Conservation (phyloP, 2,888 invertebrate species). For the Cerceris ruficornis region DNA sequence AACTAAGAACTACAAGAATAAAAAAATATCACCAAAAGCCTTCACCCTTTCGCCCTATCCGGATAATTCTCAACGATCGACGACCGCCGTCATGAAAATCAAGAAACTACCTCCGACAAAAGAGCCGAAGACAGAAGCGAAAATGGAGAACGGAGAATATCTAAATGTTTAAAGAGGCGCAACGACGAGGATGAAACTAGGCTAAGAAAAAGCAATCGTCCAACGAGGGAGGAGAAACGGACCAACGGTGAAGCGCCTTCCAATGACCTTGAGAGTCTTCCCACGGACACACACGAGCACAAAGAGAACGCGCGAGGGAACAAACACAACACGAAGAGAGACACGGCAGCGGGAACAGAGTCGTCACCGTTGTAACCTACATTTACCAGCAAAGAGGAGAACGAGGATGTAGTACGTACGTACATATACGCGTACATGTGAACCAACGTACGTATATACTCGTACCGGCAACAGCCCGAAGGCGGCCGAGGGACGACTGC, state of each 20-base stretch:
- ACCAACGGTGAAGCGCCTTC: slow-evolving; percentile 20
- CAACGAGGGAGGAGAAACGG: background rate
- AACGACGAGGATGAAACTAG: too few species aligned
- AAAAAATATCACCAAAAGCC: too few species aligned
- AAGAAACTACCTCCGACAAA: too few species aligned
- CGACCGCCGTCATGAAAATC: too few species aligned
- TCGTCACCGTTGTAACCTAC: slow-evolving; percentile 74
- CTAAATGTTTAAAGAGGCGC: too few species aligned
- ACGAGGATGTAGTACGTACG: slow-evolving; percentile 2
- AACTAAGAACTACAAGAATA: too few species aligned
- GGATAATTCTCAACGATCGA: too few species aligned
- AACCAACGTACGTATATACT: slow-evolving; percentile 1
- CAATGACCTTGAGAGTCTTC: slow-evolving; percentile 49
- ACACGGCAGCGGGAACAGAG: slow-evolving; percentile 50
- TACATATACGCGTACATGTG: slow-evolving; percentile 1
- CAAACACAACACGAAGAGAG: slow-evolving; percentile 40
- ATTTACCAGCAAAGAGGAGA: slow-evolving; percentile 62
- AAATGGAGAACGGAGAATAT: too few species aligned
- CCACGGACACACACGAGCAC: slow-evolving; percentile 26
- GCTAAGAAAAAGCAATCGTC: background rate
- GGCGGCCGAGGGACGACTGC: slow-evolving; percentile 48
- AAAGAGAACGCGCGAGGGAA: slow-evolving; percentile 12
- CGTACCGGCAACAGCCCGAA: slow-evolving; percentile 48
- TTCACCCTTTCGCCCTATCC: too few species aligned
- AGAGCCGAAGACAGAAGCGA: too few species aligned